Base-by-base conservation (phyloP, 2,113 vertebrate genomes). In the Perognathus longimembris region DNA sequence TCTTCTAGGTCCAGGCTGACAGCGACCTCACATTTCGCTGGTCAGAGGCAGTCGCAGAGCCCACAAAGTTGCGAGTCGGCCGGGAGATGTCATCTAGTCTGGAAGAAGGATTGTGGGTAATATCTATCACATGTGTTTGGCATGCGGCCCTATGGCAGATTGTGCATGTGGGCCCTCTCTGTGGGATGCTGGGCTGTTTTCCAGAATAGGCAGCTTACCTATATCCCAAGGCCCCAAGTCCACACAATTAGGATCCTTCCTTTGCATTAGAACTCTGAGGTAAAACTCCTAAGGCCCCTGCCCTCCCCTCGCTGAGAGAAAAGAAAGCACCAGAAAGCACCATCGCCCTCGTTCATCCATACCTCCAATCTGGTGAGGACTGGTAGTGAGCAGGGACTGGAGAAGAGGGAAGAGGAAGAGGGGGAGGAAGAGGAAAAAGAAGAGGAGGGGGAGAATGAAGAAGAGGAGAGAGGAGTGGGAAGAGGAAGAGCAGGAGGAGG, bases 141-240 rank as follows among this genome's bases (percentile, higher is more conserved):
- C 32, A 36, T 57, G 66, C n/a, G 28, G 3, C 50, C 28, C 76
- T 1, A 1, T 0, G 1, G 64, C 22, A 75, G 45, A 32, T 28
- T n/a, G n/a, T n/a, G n/a, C n/a, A 82, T 15, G 54, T 4, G 21
- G 64, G 88, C 26, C 26, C 61, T 90, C 78, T 78, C 76, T 59
- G 40, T 80, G 69, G 81, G 75, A 69, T 34, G 28, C 70, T 86
- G 66, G 78, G 70, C 91, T 92, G 78, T 61, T 86, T 86, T 89
- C 89, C 87, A 93, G 84, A 77, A 54, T 45, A 76, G 80, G 57
- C 79, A 77, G 66, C 30, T 74, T 80, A 93, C 70, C 73, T 93
- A 12, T 40, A 90, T 90, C 88, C 93, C 75, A 92, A 73, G 63
- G 28, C 24, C 26, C 57, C 11, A 8, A 26, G 74, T 34, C 54